Evolutionary conservation across 2,797 vertebrate genomes (phyloP).

Genomic region (Geotrypetes seraphini): DNA sequence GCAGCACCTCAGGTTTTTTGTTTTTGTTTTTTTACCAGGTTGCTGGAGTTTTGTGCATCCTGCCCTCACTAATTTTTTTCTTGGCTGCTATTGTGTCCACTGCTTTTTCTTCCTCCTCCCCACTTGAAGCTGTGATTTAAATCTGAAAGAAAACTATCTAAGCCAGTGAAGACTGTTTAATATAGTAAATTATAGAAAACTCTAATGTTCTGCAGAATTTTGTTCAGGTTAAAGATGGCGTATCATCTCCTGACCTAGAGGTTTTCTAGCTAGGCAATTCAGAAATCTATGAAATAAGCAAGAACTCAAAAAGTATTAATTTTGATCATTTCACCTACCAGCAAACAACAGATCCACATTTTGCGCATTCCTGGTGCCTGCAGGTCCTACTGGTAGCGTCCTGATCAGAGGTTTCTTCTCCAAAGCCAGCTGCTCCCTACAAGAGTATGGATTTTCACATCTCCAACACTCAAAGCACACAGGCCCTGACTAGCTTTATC

Average conservation of each 20-base stretch:
- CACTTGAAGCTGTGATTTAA: no score
- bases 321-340: not conserved
- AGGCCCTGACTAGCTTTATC: no score
- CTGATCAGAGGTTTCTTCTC: not conserved
- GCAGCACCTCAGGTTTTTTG: no score
- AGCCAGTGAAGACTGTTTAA: not conserved
- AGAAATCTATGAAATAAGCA: no score
- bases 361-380: not conserved
- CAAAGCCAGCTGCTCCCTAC: not conserved
- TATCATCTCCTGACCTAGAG: no score
- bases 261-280: no score
- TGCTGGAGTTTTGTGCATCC: no score
- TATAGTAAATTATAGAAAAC: not conserved
- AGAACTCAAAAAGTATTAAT: no score
- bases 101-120: not conserved
- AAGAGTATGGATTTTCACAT: not conserved
- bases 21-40: no score
- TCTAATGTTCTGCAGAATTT: no score
- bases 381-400: not conserved
- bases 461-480: no score
- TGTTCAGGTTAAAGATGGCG: not conserved
- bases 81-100: not conserved
- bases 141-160: not conserved
- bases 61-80: not conserved
- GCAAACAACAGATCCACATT: conserved; percentile 5